These are phyloP conservation scores for Drosophila pseudoobscura DNA, from an alignment of 1,140 invertebrate species.

Conservation along the genomic window DNA sequence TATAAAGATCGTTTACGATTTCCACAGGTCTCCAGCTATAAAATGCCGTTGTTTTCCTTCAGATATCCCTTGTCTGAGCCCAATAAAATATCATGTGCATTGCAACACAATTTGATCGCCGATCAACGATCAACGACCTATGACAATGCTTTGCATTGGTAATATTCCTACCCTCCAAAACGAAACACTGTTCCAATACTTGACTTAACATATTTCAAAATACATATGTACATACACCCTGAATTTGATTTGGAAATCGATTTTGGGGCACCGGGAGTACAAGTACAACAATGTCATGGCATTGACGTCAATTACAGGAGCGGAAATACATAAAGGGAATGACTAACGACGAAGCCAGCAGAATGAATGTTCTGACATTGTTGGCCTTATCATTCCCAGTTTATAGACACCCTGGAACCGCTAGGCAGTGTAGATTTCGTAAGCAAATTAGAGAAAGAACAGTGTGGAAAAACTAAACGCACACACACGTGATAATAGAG, in stretches of 20 bases:
- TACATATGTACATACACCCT: conserved; percentile 3
- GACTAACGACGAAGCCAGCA: conserved; percentile 7
- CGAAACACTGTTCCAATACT: background rate
- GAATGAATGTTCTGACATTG: conserved; percentile 4
- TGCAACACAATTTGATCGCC: background rate
- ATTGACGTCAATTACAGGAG: conserved; percentile 65
- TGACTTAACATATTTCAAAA: conserved; percentile 3
- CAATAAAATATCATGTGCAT: background rate
- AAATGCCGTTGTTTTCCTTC: background rate
- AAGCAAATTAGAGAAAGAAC: conserved; percentile 28
- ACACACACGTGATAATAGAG: no score
- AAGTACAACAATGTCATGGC: conserved; percentile 21
- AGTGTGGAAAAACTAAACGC: background rate
- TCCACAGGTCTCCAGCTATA: background rate
- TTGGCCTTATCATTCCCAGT: conserved; percentile 12
- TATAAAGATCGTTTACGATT: background rate
- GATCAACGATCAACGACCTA: conserved; percentile 40
- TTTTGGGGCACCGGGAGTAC: background rate
- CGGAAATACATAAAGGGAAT: conserved; percentile 40
- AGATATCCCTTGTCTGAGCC: background rate
- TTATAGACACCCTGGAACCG: conserved; percentile 15
- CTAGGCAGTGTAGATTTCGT: conserved; percentile 2
- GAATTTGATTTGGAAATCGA: conserved; percentile 24
- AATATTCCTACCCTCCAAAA: conserved; percentile 12
- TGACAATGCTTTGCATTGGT: conserved; percentile 52